Evolutionary conservation across 2,797 vertebrate genomes (phyloP).

Genomic region (Siniperca undulata): DNA sequence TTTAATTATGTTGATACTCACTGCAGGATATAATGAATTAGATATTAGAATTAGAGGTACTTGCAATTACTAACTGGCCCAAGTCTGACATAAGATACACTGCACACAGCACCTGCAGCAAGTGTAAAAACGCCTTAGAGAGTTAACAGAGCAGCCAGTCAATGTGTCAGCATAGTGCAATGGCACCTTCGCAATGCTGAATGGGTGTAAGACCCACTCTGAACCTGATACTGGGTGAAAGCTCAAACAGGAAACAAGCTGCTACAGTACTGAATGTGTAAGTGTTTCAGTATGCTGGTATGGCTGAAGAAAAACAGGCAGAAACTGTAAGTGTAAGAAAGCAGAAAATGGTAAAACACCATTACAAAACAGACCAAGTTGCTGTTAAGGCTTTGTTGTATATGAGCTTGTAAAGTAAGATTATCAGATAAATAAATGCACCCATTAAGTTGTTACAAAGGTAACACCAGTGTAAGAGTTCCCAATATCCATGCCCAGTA

Average conservation of each 20-base stretch:
- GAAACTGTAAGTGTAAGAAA: conserved; percentile 40
- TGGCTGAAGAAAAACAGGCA: conserved; percentile 53
- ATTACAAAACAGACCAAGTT: conserved; percentile 40
- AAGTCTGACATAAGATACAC: conserved; percentile 35
- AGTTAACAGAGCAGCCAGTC: conserved; percentile 48
- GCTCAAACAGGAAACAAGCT: conserved; percentile 40
- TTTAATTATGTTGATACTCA: not conserved
- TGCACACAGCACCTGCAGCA: conserved; percentile 38
- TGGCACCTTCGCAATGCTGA: conserved; percentile 50
- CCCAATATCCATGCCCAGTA: conserved; percentile 10
- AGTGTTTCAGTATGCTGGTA: conserved; percentile 53
- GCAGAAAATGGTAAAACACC: conserved; percentile 31
- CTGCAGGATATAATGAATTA: not conserved
- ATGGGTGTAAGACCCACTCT: conserved; percentile 16
- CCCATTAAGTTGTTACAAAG: conserved; percentile 36
- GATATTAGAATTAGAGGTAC: conserved; percentile 18
- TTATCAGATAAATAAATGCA: conserved; percentile 50
- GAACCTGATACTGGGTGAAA: conserved; percentile 41
- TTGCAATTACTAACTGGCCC: conserved; percentile 49
- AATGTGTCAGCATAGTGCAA: conserved; percentile 35
- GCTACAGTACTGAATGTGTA: conserved; percentile 37
- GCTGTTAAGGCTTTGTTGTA: conserved; percentile 74
- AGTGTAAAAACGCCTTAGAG: conserved; percentile 31
- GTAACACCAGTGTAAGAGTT: conserved; percentile 27
- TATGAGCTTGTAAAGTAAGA: conserved; percentile 60